These are phyloP conservation scores for Saccostrea cuccullata DNA, from an alignment of 1,140 invertebrate genomes.

Conservation along the genomic window DNA sequence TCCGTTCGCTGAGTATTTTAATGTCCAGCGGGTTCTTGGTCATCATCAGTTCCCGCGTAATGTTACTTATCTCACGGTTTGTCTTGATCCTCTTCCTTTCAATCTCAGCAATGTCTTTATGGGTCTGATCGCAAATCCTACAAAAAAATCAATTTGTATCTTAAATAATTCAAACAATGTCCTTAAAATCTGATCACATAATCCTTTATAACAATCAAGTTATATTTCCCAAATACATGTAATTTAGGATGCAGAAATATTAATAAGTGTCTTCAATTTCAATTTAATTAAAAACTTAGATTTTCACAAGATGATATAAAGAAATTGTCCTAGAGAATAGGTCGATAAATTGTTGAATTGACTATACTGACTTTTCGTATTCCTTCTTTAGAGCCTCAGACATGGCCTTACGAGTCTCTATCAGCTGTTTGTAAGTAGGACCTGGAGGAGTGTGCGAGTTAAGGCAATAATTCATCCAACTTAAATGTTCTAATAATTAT, in stretches of 20 bases:
- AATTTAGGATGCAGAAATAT: too few relatives aligned
- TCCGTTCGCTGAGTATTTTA: conserved; percentile 69
- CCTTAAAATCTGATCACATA: conserved; percentile 71
- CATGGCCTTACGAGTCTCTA: conserved; percentile 67
- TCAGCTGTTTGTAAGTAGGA: conserved; percentile 72
- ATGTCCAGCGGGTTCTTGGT: conserved; percentile 69
- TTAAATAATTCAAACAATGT: conserved; percentile 56
- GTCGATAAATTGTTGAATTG: not conserved
- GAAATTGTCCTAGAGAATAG: too few relatives aligned
- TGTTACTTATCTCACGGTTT: conserved; percentile 68
- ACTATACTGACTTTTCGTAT: conserved; percentile 72
- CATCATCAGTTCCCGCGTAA: conserved; percentile 69
- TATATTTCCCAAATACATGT: not conserved
- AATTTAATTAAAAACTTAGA: too few relatives aligned
- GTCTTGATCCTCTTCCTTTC: conserved; percentile 69
- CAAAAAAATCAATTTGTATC: conserved; percentile 26
- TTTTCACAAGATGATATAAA: too few relatives aligned
- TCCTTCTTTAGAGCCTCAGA: conserved; percentile 71
- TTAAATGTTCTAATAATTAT: too few relatives aligned
- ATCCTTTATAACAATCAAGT: conserved; percentile 61
- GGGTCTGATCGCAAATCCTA: conserved; percentile 73
- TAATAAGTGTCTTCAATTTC: too few relatives aligned
- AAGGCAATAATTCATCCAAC: conserved; percentile 53
- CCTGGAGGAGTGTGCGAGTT: conserved; percentile 65
- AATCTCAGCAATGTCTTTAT: conserved; percentile 70